Base-by-base conservation (phyloP, 2,797 vertebrate species). In the Echeneis naucrates region DNA sequence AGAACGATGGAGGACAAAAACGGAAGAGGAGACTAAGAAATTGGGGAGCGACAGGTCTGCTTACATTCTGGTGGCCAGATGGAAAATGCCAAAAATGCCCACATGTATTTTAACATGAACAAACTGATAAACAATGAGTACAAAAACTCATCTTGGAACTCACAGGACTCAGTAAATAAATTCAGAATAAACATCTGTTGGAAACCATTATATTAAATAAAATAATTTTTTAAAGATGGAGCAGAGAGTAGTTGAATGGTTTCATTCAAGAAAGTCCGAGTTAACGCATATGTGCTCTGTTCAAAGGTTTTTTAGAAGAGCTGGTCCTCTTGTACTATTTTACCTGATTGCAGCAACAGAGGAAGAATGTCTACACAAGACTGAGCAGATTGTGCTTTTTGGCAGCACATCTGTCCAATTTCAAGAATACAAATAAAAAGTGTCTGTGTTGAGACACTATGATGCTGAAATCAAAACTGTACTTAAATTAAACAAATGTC, bases 1-100 rank as follows among this genome's bases (percentile, higher is more conserved):
- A 66, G 48, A 92, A 64, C 89, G 75, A 91, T 16, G 37, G 75
- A 91, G 11, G 37, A 45, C 10, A 23, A 17, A 30, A 12, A 2
- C 63, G 48, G 11, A 55, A 17, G 52, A 64, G 33, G 38, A 64
- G 40, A 19, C 6, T 42, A 27, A 57, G 8, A 14, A n/a, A 60
- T 27, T n/a, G 7, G 7, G 45, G 8, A 23, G 38, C 66, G 14
- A 27, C 48, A 30, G 40, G 62, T 13, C 33, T 26, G 52, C 13
- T 21, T 35, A 56, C 4, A 60, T 21, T 50, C 26, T 62, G 51
- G 10, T 65, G 26, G 66, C 17, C 37, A 70, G 23, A 48, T 9
- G 35, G 21, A 47, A 21, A 57, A 47, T 37, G 37, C 35, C 12
- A 13, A 6, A 42, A 8, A 58, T 61, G 23, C 60, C 69, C 38